A percentile compares a stretch with the other conserved stretches of the same genome.
These are phyloP conservation scores for Suncus etruscus DNA, from an alignment of 2,113 vertebrate genomes.

Conservation along the genomic window DNA sequence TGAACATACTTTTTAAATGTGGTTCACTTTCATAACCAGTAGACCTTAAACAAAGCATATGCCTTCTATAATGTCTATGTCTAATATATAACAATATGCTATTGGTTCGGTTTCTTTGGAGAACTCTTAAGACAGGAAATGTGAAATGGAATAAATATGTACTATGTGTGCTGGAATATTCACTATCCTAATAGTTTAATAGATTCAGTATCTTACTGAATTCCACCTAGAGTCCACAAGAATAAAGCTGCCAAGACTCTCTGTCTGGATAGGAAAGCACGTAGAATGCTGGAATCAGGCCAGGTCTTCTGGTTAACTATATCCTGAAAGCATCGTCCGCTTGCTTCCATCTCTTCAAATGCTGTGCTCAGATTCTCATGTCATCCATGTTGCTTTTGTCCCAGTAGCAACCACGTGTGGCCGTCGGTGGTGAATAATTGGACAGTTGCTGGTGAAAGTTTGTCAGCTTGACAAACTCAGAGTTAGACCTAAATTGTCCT, in stretches of 20 bases:
- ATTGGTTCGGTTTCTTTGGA: conserved; percentile 49
- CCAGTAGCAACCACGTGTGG: accelerated
- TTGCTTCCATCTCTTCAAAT: background rate
- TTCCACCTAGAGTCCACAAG: conserved; percentile 31
- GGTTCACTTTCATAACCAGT: background rate
- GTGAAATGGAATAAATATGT: conserved; percentile 9
- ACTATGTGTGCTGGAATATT: background rate
- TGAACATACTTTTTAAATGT: conserved; percentile 16
- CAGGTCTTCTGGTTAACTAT: background rate
- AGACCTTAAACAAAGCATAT: conserved; percentile 16
- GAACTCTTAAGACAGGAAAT: conserved; percentile 35
- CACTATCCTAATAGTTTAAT: background rate
- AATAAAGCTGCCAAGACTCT: background rate
- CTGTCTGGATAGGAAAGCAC: background rate
- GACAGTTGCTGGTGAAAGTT: conserved; percentile 46
- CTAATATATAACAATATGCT: background rate
- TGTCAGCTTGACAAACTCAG: conserved; percentile 76
- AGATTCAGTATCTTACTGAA: conserved; percentile 22
- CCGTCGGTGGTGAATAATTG: conserved; percentile 56
- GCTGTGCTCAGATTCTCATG: conserved; percentile 2
- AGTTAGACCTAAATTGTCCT: conserved; percentile 68
- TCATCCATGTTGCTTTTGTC: conserved; percentile 46
- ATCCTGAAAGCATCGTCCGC: background rate
- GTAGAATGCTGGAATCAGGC: background rate
- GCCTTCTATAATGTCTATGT: background rate